phyloP scores from a whole-genome alignment of 2,797 vertebrate genomes.

The Mycteria americana region DNA sequence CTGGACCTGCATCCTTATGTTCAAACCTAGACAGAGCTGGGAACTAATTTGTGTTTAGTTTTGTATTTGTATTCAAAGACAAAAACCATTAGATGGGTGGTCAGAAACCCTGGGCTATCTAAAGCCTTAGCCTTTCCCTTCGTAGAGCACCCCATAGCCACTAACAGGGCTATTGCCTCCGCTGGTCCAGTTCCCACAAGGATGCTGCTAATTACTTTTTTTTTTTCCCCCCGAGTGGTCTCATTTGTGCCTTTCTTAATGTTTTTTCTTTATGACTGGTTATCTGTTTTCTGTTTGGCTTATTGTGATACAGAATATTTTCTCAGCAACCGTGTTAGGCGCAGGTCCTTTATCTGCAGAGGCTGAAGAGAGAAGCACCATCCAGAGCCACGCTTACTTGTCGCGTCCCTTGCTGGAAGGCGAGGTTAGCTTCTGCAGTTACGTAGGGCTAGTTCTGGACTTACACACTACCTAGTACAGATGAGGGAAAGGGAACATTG shows the following conservation, averaged over 20 bases:
- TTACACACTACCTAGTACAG: not conserved
- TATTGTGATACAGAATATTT: not conserved
- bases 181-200: not conserved
- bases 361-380: not conserved
- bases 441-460: not conserved
- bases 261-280: not conserved
- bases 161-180: not conserved
- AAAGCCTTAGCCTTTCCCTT: not conserved
- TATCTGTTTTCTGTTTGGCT: not conserved
- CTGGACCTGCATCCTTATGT: not conserved
- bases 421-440: not conserved
- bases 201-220: not conserved
- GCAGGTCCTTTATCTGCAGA: not conserved
- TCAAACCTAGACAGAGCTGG: not conserved
- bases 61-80: not conserved
- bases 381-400: not conserved
- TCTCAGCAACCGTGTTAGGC: not conserved
- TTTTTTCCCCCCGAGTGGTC: not conserved
- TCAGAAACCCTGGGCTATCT: not conserved
- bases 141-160: not conserved
- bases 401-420: not conserved
- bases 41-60: not conserved
- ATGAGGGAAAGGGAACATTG: not conserved
- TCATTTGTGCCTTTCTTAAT: not conserved
- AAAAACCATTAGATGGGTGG: not conserved